A percentile compares a stretch with the other conserved stretches of the same genome.
These are phyloP conservation scores for Oreotragus oreotragus DNA, from an alignment of 2,113 vertebrate genomes.

Conservation along the genomic window DNA sequence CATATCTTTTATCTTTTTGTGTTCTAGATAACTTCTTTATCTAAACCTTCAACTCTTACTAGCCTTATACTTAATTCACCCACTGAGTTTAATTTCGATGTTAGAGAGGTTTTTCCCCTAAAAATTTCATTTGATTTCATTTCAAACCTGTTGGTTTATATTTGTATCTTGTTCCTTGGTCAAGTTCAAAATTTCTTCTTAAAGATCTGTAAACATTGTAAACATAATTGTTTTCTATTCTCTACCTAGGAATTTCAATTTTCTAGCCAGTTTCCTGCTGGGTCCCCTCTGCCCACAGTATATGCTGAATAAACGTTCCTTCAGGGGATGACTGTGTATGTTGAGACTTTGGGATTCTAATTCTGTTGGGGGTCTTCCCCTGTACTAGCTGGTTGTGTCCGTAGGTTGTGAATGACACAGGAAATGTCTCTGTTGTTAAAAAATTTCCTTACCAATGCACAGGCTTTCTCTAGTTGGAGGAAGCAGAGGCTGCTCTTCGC, in stretches of 20 bases:
- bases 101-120: not conserved
- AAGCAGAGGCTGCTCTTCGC: rapidly evolving
- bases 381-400: not conserved
- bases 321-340: not conserved
- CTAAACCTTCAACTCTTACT: not conserved
- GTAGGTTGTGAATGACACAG: not conserved
- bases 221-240: no score
- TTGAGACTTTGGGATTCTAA: not conserved
- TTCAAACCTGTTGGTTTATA: not conserved
- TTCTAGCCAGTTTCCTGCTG: no score
- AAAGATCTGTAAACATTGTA: not conserved
- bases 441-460: rapidly evolving
- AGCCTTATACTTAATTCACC: not conserved
- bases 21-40: not conserved
- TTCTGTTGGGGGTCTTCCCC: not conserved
- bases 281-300: not conserved
- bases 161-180: not conserved
- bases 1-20: not conserved
- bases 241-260: not conserved
- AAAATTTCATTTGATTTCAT: not conserved
- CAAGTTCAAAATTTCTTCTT: not conserved
- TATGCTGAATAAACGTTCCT: not conserved
- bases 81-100: not conserved
- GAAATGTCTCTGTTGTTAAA: not conserved
- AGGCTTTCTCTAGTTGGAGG: not conserved